Percentiles rank a stretch among this genome's conserved stretches.
These are phyloP conservation scores for Mycteria americana DNA, from an alignment of 2,797 vertebrate species.

Conservation along the genomic window DNA sequence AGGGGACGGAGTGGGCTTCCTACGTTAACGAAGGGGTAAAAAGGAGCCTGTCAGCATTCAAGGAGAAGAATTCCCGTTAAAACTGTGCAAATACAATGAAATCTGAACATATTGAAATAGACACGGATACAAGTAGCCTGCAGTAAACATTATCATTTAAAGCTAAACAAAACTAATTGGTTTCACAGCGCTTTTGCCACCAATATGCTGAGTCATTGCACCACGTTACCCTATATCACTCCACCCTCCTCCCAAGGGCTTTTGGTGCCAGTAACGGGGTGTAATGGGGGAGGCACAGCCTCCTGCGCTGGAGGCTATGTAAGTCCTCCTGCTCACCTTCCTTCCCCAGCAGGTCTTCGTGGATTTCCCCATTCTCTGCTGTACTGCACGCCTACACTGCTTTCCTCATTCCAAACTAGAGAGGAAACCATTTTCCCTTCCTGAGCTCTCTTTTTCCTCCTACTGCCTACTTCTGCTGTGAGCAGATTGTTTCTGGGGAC, in stretches of 20 bases:
- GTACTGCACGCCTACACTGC: background rate
- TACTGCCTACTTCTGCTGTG: background rate
- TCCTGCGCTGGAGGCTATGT: background rate
- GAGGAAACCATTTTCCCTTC: background rate
- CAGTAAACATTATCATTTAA: background rate
- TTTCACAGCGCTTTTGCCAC: background rate
- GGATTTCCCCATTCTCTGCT: background rate
- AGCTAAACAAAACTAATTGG: background rate
- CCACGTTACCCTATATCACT: too few relatives aligned
- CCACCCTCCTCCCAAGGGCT: background rate
- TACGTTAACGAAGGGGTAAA: background rate
- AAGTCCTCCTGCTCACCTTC: background rate
- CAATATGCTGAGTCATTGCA: too few relatives aligned
- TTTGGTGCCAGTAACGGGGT: background rate
- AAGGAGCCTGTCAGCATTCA: background rate
- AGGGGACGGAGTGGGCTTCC: background rate
- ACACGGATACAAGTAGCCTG: background rate
- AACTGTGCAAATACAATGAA: background rate
- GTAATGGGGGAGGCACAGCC: rapidly evolving
- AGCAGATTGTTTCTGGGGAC: background rate
- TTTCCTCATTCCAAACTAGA: background rate
- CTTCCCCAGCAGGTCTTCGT: background rate
- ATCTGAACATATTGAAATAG: background rate
- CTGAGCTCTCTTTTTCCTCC: background rate
- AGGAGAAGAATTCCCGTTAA: background rate